These are phyloP conservation scores for Coreius guichenoti DNA, from an alignment of 2,797 vertebrate species.

Conservation along the genomic window DNA sequence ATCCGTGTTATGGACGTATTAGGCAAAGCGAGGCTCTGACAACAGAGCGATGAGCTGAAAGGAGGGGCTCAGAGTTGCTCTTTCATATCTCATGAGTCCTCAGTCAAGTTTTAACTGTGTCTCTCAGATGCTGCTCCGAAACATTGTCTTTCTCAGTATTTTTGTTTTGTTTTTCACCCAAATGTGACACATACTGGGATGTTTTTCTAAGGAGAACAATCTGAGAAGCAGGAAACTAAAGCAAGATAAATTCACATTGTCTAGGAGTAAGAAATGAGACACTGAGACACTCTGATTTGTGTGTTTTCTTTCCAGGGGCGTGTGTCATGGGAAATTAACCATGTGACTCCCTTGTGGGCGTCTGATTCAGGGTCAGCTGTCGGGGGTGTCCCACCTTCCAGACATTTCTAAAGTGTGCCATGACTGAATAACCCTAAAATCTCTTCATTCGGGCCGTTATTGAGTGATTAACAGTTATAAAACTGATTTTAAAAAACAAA, in stretches of 20 bases:
- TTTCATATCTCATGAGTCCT: neutral
- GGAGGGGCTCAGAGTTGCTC: constrained; percentile 63
- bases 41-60: constrained; percentile 31
- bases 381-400: neutral
- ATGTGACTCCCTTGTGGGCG: neutral
- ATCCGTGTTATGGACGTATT: constrained; percentile 84
- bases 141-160: neutral
- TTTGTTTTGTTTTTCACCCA: neutral
- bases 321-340: neutral
- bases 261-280: neutral
- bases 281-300: no score
- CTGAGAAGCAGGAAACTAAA: neutral
- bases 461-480: neutral
- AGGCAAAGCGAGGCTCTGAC: constrained; percentile 74
- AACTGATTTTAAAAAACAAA: neutral
- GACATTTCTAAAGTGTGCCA: neutral
- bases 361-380: constrained; percentile 24
- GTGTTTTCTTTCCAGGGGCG: neutral
- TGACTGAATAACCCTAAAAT: neutral
- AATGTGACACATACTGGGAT: no score
- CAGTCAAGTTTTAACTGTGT: neutral
- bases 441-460: neutral
- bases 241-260: neutral
- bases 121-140: neutral
- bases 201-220: neutral